These are phyloP conservation scores for Ailuropoda melanoleuca DNA, from an alignment of 2,113 vertebrate species.

Conservation along the genomic window DNA sequence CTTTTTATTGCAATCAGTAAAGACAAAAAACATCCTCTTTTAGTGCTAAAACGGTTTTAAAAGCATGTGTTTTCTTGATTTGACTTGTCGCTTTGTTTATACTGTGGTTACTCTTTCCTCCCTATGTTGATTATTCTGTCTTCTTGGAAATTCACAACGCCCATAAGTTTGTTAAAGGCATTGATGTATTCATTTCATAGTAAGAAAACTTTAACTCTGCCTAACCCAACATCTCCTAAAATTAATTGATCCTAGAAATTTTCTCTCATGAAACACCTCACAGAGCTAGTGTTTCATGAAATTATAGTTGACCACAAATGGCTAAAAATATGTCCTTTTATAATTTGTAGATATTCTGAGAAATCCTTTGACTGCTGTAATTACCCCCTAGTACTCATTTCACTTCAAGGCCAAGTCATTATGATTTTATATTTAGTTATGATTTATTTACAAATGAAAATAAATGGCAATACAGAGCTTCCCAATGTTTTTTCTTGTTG, in stretches of 20 bases:
- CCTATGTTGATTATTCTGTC: background rate
- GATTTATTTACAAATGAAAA: slow-evolving; percentile 8
- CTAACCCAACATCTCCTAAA: background rate
- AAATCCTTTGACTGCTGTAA: background rate
- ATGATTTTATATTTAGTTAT: background rate
- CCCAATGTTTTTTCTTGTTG: background rate
- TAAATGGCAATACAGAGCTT: background rate
- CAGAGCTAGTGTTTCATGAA: background rate
- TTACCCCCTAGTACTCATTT: background rate
- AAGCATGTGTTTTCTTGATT: background rate
- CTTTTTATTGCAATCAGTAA: background rate
- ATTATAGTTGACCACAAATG: background rate
- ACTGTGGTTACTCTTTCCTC: background rate
- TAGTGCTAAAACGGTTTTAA: background rate
- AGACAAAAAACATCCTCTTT: background rate
- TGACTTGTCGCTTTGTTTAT: background rate
- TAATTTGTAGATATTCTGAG: background rate
- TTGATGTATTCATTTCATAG: background rate
- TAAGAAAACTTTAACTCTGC: background rate
- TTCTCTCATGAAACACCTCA: background rate
- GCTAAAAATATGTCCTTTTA: background rate
- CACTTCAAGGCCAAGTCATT: background rate
- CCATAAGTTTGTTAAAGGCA: background rate
- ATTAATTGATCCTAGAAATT: background rate
- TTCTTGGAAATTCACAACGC: background rate